Percentiles rank a stretch among this genome's conserved stretches.
These are phyloP conservation scores for Archegozetes longisetosus DNA, from an alignment of 1,140 invertebrate genomes.

Conservation along the genomic window DNA sequence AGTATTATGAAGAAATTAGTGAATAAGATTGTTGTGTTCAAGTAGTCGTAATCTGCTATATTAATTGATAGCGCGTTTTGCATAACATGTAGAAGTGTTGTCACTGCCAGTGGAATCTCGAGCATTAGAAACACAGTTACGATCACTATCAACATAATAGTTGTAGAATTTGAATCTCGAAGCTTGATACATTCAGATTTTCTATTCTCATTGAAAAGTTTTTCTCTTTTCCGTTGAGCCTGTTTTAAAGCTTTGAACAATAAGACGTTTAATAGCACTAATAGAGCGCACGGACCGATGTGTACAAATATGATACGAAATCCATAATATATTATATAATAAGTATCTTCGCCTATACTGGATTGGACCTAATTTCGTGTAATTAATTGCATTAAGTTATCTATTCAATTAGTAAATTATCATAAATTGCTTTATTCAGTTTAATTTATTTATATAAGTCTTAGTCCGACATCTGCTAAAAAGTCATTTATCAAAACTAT, in stretches of 20 bases:
- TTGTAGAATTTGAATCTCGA: slow-evolving; percentile 75
- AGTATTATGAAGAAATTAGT: slow-evolving; percentile 81
- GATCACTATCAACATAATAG: slow-evolving; percentile 84
- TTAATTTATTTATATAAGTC: too few species aligned
- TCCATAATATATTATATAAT: slow-evolving; percentile 60
- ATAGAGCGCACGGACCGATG: slow-evolving; percentile 63
- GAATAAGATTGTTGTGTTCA: slow-evolving; percentile 64
- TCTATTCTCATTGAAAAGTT: slow-evolving; percentile 39
- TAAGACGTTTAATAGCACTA: slow-evolving; percentile 72
- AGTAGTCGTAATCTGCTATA: slow-evolving; percentile 55
- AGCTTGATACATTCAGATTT: slow-evolving; percentile 23
- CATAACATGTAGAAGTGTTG: slow-evolving; percentile 67
- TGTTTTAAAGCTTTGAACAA: slow-evolving; percentile 62
- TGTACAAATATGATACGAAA: slow-evolving; percentile 82
- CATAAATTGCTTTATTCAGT: too few species aligned
- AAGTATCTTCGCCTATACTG: slow-evolving; percentile 37
- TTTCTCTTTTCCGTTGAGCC: slow-evolving; percentile 34
- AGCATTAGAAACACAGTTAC: slow-evolving; percentile 77
- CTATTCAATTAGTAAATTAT: too few species aligned
- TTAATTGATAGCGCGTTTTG: slow-evolving; percentile 38
- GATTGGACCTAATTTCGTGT: neutral
- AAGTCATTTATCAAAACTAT: too few species aligned
- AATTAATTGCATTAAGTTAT: too few species aligned
- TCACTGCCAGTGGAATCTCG: slow-evolving; percentile 75
- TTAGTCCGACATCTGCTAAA: too few species aligned